phyloP scores from a whole-genome alignment of 2,113 vertebrate genomes.

The Neomonachus schauinslandi region DNA sequence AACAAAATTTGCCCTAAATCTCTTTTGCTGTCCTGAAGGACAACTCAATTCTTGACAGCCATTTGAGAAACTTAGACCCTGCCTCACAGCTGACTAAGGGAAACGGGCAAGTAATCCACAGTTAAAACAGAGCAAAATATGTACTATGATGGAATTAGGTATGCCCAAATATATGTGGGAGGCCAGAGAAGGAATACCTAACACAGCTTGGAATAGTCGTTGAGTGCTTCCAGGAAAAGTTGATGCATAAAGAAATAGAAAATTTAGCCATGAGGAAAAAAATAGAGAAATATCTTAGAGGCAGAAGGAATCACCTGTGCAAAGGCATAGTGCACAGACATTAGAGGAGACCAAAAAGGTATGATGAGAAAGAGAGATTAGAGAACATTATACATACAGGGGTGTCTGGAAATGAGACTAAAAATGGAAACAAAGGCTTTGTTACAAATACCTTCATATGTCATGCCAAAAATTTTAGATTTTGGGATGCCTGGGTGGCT shows the following conservation, averaged over 20 bases:
- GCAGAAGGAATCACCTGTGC: not conserved
- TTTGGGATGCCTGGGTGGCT: not conserved
- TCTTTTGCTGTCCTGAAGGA: not conserved
- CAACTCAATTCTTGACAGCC: not conserved
- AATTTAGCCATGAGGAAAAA: not conserved
- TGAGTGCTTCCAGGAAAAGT: not conserved
- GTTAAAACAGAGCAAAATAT: not conserved
- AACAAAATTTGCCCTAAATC: conserved; percentile 14
- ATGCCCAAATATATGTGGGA: not conserved
- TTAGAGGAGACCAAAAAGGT: not conserved
- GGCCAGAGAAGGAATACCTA: not conserved
- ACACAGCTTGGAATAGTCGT: not conserved
- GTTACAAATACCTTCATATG: not conserved
- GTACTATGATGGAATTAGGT: not conserved
- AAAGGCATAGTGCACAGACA: not conserved
- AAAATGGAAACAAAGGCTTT: not conserved
- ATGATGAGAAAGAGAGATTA: not conserved
- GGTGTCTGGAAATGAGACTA: not conserved
- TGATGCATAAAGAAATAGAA: conserved; percentile 4
- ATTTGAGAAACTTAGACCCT: conserved; percentile 7
- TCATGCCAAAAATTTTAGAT: not conserved
- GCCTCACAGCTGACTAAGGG: not conserved
- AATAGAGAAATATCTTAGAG: not conserved
- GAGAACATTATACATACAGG: not conserved
- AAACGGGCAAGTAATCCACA: not conserved